Conservation (phyloP, 2,888 invertebrate species). For the Drosophila dives region DNA sequence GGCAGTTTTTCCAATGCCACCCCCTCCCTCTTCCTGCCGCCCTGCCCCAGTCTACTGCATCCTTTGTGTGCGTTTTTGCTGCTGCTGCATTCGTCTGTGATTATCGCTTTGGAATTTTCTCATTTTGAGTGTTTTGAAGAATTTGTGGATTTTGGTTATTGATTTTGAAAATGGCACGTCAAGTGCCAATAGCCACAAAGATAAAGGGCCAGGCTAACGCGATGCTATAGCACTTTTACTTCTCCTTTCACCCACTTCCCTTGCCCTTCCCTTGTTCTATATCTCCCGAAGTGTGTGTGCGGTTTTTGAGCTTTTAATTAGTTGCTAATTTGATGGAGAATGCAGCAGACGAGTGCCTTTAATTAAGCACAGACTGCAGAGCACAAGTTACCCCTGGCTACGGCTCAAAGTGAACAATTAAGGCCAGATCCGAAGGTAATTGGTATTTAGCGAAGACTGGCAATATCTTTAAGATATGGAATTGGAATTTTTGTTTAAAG, state of each 20-base stretch:
- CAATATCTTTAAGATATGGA: neutral
- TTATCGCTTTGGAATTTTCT: conserved; percentile 77
- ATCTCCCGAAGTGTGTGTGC: conserved; percentile 35
- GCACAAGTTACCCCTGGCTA: conserved; percentile 19
- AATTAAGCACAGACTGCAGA: conserved; percentile 25
- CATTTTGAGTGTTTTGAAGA: conserved; percentile 78
- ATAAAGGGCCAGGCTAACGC: neutral
- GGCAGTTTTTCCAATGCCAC: neutral
- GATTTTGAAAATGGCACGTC: conserved; percentile 68
- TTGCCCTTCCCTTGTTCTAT: neutral
- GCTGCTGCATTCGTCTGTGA: conserved; percentile 64
- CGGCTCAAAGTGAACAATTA: neutral
- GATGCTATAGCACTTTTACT: conserved; percentile 8
- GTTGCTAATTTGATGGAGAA: conserved; percentile 71
- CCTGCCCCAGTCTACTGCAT: conserved; percentile 18
- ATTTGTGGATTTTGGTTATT: conserved; percentile 81
- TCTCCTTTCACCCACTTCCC: neutral
- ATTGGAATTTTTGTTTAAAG: neutral
- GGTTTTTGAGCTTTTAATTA: conserved; percentile 74
- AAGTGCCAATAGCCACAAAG: conserved; percentile 44
- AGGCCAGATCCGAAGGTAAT: neutral
- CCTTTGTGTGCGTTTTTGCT: conserved; percentile 38
- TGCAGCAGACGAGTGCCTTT: conserved; percentile 52
- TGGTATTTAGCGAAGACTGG: neutral
- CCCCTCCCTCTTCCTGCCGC: neutral